Evolutionary conservation across 2,888 invertebrate genomes (phyloP), one percentile per base, ranked within the genome.

Genomic region (Xanthia togata): DNA sequence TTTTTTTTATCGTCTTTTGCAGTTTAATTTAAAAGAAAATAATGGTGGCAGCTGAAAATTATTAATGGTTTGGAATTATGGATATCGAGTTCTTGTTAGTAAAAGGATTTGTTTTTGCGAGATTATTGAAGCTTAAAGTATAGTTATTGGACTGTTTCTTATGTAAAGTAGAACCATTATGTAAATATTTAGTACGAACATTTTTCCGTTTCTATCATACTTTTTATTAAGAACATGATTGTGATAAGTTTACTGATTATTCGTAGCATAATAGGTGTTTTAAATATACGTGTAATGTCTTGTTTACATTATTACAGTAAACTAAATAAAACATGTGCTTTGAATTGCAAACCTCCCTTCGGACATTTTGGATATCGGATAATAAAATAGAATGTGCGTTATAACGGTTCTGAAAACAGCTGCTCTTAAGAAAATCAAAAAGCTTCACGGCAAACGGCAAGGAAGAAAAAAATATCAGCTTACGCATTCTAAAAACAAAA

Each of bases 11-110:
- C 44, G 8, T 67, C 14, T 44, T 64, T 6, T 35, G 11, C 14
- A 14, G 20, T 47, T 65, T 64, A 0, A 44, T 53, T 20, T n/a
- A 68, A 55, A 50, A 69, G 1, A 31, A 70, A 75, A 44, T 44
- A 67, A 72, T 71, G 60, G 47, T 4, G 50, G n/a, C 71, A 81
- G 79, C 69, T 83, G 83, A 47, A 57, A 35, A 82, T 41, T 78
- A 41, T 53, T n/a, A 65, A 59, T 47, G 4, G 38, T 55, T 55
- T 65, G n/a, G n/a, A 60, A 62, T 77, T 23, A 57, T 76, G 53
- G 14, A 57, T 50, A 35, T 1, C 0, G n/a, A 70, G 26, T 67
- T 78, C 41, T 82, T 78, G 47, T 59, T 55, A 23, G 20, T 41
- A n/a, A 69, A 75, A 26, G 35, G 60, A 62, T 82, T 67, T 50